Conservation (phyloP, 2,888 invertebrate genomes). For the Ashinkailepas kermadecensis region DNA sequence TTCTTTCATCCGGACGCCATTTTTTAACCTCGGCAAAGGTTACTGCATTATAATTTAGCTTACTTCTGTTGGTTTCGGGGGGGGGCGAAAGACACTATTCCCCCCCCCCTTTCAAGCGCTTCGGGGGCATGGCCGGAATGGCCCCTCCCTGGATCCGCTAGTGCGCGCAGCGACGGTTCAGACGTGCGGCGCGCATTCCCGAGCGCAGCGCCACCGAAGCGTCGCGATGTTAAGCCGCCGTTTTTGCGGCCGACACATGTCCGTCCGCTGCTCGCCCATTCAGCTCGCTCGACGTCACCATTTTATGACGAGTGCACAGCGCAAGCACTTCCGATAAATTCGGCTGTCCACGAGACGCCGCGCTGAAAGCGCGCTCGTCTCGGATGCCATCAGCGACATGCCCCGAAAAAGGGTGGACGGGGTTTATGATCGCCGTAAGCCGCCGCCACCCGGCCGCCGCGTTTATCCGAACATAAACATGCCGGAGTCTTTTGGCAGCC, state of each 20-base stretch:
- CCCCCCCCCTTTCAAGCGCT: too few relatives aligned
- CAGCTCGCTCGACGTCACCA: neutral
- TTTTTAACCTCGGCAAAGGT: too few relatives aligned
- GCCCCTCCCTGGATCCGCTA: neutral
- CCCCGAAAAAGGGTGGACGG: neutral
- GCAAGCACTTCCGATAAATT: neutral
- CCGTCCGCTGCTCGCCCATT: neutral
- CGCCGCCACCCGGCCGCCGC: neutral
- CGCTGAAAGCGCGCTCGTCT: constrained; percentile 1
- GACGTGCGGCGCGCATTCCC: neutral
- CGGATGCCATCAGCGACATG: neutral
- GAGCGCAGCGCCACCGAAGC: neutral
- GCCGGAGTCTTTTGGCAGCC: neutral
- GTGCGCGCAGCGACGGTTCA: neutral
- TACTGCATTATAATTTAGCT: too few relatives aligned
- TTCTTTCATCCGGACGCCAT: too few relatives aligned
- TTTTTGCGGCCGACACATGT: neutral
- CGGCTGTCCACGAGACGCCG: neutral
- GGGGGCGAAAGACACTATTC: too few relatives aligned
- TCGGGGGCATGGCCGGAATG: neutral
- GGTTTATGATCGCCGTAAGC: neutral
- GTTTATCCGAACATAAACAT: neutral
- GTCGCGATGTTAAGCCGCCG: neutral
- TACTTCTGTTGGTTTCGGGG: too few relatives aligned
- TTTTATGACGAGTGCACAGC: neutral